Evolutionary conservation across 64 coral and sea anemone species (phyloP), one percentile per base, ranked within the genome.

Genomic region (Pocillopora verrucosa): DNA sequence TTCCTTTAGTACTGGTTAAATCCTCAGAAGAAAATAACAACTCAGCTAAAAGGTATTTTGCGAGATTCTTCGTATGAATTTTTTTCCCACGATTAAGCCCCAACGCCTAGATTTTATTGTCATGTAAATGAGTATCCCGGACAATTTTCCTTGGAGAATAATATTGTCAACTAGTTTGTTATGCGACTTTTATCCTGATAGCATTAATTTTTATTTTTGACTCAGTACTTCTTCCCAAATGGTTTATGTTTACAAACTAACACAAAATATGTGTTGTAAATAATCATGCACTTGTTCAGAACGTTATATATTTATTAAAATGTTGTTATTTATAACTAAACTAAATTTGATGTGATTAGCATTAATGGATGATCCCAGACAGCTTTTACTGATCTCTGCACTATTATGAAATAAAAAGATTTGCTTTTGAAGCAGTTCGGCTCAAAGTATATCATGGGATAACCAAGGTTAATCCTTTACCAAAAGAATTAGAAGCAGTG

Each of bases 21-120:
- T 24, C 90, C 90, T 10, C 83, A 82, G 56, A 92, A 92, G 77
- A 86, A 87, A 57, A 87, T 92, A 58, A 87, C 76, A 22, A 51
- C 74, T 14, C 90, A 92, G n/a, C 90, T 92, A 4, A 92, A 92
- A 59, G 90, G 90, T 92, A 89, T 20, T 34, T 25, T 36, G 58
- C 80, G 17, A 38, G 14, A 57, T 15, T 37, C 19, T 56, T 26
- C 14, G n/a, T 24, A 13, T 9, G 34, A 37, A 65, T 22, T 16
- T 51, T 38, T 72, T 83, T 85, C 82, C 65, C 82, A 85, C 37
- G 82, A 56, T 41, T 2, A 56, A 6, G 16, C 17, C 41, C 45
- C 36, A 37, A 85, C 37, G 38, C 63, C 65, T 41, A 34, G 11
- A 36, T 24, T 20, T 80, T 22, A 69, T 56, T 85, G 82, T 85